Conservation (phyloP, 2,113 vertebrate species). For the Cardinalis cardinalis region DNA sequence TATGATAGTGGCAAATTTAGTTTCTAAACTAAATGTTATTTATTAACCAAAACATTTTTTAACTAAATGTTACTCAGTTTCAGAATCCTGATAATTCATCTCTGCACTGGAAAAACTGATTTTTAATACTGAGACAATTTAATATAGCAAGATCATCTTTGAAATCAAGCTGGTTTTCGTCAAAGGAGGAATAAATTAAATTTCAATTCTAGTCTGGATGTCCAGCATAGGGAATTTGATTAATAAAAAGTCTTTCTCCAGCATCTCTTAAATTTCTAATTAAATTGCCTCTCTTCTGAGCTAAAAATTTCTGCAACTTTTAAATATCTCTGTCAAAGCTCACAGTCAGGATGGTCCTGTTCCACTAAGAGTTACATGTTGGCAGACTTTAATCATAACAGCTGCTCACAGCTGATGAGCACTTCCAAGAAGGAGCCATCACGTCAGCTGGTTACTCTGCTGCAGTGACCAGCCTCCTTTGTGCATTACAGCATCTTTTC, state of each 20-base stretch:
- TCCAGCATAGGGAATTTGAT: neutral
- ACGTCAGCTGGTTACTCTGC: fast-evolving
- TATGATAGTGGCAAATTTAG: neutral
- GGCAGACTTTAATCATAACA: neutral
- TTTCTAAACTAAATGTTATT: too few relatives aligned
- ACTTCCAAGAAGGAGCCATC: neutral
- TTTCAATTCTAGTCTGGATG: neutral
- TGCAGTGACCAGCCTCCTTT: neutral
- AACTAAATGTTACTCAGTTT: neutral
- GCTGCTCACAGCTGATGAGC: neutral
- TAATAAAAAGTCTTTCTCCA: neutral
- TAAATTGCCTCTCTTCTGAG: neutral
- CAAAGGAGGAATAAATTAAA: neutral
- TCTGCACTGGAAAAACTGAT: neutral
- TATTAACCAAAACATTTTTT: too few relatives aligned
- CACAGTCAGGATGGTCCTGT: neutral
- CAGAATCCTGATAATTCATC: neutral
- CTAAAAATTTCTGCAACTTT: neutral
- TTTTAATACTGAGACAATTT: neutral
- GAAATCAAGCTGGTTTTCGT: neutral
- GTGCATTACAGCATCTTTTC: neutral
- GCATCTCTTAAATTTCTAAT: neutral
- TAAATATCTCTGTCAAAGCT: neutral
- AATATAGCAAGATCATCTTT: neutral
- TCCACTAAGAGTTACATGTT: neutral